Conservation (phyloP, 1,140 invertebrate genomes). For the Lamellibrachia luymesi region DNA sequence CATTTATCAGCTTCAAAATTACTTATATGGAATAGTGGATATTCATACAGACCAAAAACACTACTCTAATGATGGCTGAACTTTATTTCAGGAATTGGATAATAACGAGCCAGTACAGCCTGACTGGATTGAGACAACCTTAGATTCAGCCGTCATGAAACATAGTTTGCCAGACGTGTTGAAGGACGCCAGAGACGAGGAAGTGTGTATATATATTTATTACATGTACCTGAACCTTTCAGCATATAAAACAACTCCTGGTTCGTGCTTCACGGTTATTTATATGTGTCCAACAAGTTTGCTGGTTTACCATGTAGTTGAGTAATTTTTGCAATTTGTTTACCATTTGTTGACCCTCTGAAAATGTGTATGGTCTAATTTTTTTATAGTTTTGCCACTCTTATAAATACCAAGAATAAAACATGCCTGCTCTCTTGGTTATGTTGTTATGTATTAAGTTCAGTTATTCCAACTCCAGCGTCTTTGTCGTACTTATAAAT, state of each 20-base stretch:
- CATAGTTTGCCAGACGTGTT: conserved; percentile 70
- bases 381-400: background rate
- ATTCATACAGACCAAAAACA: no score
- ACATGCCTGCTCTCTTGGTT: background rate
- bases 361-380: background rate
- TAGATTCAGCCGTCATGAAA: conserved; percentile 66
- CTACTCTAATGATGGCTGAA: background rate
- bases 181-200: conserved; percentile 63
- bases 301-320: no score
- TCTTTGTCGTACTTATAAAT: background rate
- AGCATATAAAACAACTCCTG: no score
- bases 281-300: background rate
- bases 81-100: conserved; percentile 43
- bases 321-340: no score
- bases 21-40: no score
- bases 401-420: no score
- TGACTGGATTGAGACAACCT: conserved; percentile 40
- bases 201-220: conserved; percentile 51
- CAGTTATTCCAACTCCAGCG: background rate
- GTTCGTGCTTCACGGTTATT: no score
- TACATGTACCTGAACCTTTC: background rate
- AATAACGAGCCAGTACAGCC: conserved; percentile 40
- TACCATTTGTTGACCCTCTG: background rate
- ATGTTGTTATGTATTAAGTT: background rate
- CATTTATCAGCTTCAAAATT: no score